Conservation (phyloP, 2,888 invertebrate species). For the Muschampia plurimacula region DNA sequence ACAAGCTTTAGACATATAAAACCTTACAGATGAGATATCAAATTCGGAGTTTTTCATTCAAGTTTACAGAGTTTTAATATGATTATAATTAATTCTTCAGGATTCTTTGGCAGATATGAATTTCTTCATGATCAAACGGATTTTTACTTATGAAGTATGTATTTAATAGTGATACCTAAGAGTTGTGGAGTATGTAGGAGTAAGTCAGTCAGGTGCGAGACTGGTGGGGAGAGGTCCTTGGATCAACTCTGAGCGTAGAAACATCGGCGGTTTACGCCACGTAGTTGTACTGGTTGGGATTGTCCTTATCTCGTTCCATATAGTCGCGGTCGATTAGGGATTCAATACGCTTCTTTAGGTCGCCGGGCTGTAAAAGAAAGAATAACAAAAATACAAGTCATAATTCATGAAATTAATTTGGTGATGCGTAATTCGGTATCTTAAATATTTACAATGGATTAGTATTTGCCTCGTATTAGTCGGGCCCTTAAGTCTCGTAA, state of each 20-base stretch:
- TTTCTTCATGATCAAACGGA: not conserved
- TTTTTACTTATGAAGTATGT: not conserved
- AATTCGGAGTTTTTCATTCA: too few species aligned
- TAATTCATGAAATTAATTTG: too few species aligned
- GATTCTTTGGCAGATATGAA: not conserved
- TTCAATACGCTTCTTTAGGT: conserved; percentile 99
- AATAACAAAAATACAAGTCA: not conserved
- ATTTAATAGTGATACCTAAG: conserved; percentile 2
- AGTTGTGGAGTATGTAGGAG: not conserved
- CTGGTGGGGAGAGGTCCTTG: not conserved
- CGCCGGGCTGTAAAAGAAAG: conserved; percentile 90
- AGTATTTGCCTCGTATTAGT: too few species aligned
- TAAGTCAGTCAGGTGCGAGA: not conserved
- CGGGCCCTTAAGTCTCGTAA: too few species aligned
- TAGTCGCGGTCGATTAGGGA: conserved; percentile 99
- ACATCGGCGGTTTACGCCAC: conserved; percentile 90
- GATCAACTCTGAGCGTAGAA: conserved; percentile 29
- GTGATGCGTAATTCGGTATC: too few species aligned
- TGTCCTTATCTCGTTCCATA: conserved; percentile 99
- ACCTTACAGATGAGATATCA: not conserved
- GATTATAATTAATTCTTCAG: too few species aligned
- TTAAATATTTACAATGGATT: too few species aligned
- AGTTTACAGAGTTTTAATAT: too few species aligned
- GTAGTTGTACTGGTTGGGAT: conserved; percentile 99
- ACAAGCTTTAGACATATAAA: not conserved